Evolutionary conservation across 2,113 vertebrate genomes (phyloP), one percentile per base, ranked within the genome.

Genomic region (Dasypus novemcinctus): DNA sequence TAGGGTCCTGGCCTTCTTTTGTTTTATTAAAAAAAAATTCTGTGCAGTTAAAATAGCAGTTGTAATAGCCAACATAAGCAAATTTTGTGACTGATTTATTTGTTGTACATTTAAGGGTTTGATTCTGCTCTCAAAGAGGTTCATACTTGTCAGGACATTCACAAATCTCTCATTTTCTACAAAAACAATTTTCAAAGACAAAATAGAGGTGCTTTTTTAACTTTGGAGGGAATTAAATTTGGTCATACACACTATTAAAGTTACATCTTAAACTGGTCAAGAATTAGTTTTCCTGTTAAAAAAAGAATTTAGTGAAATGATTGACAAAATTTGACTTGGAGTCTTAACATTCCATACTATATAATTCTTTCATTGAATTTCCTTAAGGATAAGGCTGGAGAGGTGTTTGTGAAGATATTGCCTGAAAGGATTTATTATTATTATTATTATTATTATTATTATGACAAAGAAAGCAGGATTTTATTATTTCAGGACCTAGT

Each of bases 11-110:
- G 38, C 10, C 74, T 95, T 93, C 69, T 82, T 9, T 92, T 75
- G 83, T 89, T 11, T 92, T 68, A 74, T 88, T 75, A 23, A 90
- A 83, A 76, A 29, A 80, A 87, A 83, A 84, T 91, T 92, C 14
- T 66, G 84, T 59, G 46, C 13, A 80, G 71, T 89, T 94, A 93
- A 93, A 82, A 81, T 93, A 52, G 82, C 46, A 80, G 8, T 76
- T 78, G 33, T 23, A 83, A 74, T 57, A 76, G 68, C 7, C 63
- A 68, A 57, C 74, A 49, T 61, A 68, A 86, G 57, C 25, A 92
- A 92, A 72, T 63, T 15, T 23, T 36, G 8, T 75, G 64, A 36
- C 33, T 92, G 43, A 92, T 78, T 82, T 78, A 96, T 80, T 93
- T 92, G 57, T 46, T 93, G 0, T 88, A 95, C 33, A 76, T 75